These are phyloP conservation scores for Pempheris klunzingeri DNA, from an alignment of 2,797 vertebrate species.

Conservation along the genomic window DNA sequence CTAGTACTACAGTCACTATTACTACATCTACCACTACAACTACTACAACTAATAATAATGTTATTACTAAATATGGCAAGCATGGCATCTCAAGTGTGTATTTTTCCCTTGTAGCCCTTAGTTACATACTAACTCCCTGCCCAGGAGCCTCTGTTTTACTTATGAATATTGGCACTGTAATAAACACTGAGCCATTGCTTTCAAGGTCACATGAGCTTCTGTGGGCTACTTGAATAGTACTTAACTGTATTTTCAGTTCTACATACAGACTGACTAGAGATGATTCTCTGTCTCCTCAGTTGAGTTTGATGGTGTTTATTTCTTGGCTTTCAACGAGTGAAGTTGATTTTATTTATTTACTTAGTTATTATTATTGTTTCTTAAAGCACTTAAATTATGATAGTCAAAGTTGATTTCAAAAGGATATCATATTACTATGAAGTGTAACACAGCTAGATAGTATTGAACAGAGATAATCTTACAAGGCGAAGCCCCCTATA, in stretches of 20 bases:
- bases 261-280: slow-evolving; percentile 3
- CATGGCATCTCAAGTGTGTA: no score
- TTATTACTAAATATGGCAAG: no score
- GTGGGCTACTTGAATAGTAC: slow-evolving; percentile 4
- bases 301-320: not conserved
- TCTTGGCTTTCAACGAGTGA: not conserved
- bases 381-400: not conserved
- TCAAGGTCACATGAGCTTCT: slow-evolving; percentile 17
- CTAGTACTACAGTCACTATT: no score
- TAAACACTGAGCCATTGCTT: slow-evolving; percentile 25
- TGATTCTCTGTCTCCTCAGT: not conserved
- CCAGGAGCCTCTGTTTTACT: slow-evolving; percentile 49
- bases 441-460: no score
- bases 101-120: no score
- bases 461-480: not conserved
- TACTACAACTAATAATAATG: no score
- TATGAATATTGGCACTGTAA: slow-evolving; percentile 29
- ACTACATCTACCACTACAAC: no score
- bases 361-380: not conserved
- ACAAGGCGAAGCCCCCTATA: not conserved
- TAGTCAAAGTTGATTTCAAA: not conserved
- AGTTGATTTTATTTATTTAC: not conserved
- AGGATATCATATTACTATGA: not conserved
- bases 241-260: slow-evolving; percentile 11
- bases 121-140: no score